A percentile compares a stretch with the other conserved stretches of the same genome.
Evolutionary conservation across 1,140 invertebrate genomes (phyloP).

Genomic region (Arctopsyche grandis): DNA sequence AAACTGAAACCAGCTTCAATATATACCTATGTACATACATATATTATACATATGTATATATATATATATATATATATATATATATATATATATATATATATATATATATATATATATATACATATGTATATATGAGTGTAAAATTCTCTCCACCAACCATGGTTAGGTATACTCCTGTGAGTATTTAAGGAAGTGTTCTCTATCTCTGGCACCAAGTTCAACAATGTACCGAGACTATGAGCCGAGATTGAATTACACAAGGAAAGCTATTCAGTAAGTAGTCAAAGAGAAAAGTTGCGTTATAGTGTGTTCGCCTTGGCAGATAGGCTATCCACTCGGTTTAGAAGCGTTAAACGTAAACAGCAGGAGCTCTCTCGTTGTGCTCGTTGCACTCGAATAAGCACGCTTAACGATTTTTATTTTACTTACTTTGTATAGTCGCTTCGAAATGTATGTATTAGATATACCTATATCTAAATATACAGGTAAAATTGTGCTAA

Average conservation of each 20-base stretch:
- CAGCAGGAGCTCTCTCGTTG: too few relatives aligned
- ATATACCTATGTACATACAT: neutral
- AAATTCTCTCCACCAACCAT: neutral
- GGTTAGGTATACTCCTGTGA: neutral
- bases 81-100: conserved; percentile 9
- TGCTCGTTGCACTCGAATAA: too few relatives aligned
- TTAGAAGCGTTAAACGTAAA: too few relatives aligned
- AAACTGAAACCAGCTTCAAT: too few relatives aligned
- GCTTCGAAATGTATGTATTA: too few relatives aligned
- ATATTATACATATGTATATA: neutral
- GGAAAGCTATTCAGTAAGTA: neutral
- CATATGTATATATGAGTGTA: neutral
- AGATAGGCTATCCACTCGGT: neutral
- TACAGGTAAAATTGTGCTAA: too few relatives aligned
- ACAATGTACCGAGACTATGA: neutral
- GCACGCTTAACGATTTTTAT: too few relatives aligned
- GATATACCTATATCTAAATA: too few relatives aligned
- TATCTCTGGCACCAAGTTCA: conserved; percentile 3
- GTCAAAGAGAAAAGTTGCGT: conserved; percentile 4
- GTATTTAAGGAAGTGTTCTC: conserved; percentile 20
- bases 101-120: too few relatives aligned
- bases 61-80: neutral
- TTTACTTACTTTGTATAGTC: too few relatives aligned
- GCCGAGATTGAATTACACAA: conserved; percentile 17
- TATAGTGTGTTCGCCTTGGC: neutral